phyloP scores from a whole-genome alignment of 2,113 vertebrate genomes.

The Philantomba maxwellii region DNA sequence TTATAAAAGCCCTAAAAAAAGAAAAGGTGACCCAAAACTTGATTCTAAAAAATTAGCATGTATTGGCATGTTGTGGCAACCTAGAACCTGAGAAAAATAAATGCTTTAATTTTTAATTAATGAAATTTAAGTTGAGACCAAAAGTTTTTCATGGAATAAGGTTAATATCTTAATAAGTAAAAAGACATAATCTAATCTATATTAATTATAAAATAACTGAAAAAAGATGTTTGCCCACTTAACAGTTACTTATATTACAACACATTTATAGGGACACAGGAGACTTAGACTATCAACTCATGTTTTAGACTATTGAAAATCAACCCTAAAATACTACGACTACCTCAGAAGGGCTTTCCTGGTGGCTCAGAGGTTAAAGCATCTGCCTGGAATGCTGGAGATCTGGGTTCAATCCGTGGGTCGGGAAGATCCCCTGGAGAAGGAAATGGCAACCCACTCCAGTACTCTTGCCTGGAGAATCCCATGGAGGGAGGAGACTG shows the following conservation, averaged over 20 bases:
- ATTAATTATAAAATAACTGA: not conserved
- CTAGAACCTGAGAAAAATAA: not conserved
- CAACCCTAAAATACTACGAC: not conserved
- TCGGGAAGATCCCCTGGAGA: too few relatives aligned
- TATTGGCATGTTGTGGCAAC: not conserved
- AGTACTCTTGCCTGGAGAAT: too few relatives aligned
- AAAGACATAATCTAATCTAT: not conserved
- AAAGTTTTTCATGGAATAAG: not conserved
- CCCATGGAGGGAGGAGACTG: too few relatives aligned
- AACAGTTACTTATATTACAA: not conserved
- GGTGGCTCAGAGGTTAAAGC: too few relatives aligned
- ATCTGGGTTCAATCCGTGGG: too few relatives aligned
- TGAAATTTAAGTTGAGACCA: not conserved
- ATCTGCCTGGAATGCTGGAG: too few relatives aligned
- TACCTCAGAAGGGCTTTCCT: not conserved
- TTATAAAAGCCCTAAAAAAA: not conserved
- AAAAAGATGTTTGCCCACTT: not conserved
- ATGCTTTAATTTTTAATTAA: not conserved
- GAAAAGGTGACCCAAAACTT: not conserved
- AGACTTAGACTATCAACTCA: not conserved
- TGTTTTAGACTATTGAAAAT: not conserved
- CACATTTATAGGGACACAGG: not conserved
- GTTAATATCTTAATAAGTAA: not conserved
- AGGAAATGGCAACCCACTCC: too few relatives aligned
- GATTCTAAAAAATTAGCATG: not conserved